phyloP scores from a whole-genome alignment of 2,888 invertebrate genomes.

The Sturmia bella region DNA sequence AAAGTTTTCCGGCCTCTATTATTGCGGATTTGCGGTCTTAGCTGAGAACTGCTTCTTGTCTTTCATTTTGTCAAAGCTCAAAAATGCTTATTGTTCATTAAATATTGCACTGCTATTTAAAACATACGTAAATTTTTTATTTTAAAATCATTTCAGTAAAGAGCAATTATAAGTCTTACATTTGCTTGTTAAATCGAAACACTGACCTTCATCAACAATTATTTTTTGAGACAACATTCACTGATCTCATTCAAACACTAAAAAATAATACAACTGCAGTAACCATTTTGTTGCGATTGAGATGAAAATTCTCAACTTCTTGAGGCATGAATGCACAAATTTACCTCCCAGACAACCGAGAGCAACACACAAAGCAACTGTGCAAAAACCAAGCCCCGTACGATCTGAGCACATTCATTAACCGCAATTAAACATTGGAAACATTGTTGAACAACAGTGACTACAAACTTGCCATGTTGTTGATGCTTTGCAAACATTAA shows the following conservation, averaged over 20 bases:
- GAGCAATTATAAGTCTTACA: neutral
- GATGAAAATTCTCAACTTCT: slow-evolving; percentile 12
- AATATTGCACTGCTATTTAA: too few relatives aligned
- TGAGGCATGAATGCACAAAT: slow-evolving; percentile 3
- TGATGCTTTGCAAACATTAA: slow-evolving; percentile 18
- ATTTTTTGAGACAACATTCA: slow-evolving; percentile 22
- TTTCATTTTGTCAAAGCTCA: too few relatives aligned
- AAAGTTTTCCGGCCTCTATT: too few relatives aligned
- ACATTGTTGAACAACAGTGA: slow-evolving; percentile 39
- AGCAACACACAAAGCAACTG: neutral
- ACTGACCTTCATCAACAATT: slow-evolving; percentile 35
- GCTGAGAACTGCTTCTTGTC: too few relatives aligned
- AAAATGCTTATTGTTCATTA: too few relatives aligned
- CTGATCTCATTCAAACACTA: slow-evolving; percentile 21
- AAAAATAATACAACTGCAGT: neutral
- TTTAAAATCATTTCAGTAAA: too few relatives aligned
- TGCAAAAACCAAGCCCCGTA: slow-evolving; percentile 7
- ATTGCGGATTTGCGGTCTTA: too few relatives aligned
- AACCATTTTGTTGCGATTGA: slow-evolving; percentile 1
- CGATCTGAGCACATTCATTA: slow-evolving; percentile 30
- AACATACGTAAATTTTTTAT: too few relatives aligned
- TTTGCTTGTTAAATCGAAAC: neutral
- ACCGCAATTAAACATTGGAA: slow-evolving; percentile 43
- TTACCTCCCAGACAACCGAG: neutral
- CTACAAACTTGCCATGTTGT: slow-evolving; percentile 15